Conservation (phyloP, 2,797 vertebrate species). For the Ceryle rudis region DNA sequence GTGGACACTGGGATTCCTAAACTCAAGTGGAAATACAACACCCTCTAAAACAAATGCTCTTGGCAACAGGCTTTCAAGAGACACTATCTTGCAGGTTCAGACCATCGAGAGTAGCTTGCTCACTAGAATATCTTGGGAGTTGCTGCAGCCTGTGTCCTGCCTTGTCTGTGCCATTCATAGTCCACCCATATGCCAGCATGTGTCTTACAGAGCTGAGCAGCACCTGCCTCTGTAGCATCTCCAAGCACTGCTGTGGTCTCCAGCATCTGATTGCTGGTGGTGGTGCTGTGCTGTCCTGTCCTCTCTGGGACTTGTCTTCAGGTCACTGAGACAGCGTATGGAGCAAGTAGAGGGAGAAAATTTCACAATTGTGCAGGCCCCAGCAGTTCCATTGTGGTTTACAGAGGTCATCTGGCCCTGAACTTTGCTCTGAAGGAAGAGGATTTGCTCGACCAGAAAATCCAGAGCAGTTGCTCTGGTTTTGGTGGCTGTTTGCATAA, state of each 20-base stretch:
- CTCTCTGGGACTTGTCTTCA: not conserved
- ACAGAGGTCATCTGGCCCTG: not conserved
- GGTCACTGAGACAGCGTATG: not conserved
- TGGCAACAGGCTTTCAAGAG: not conserved
- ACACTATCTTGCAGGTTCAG: not conserved
- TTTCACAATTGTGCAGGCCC: rapidly evolving
- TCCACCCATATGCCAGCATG: rapidly evolving
- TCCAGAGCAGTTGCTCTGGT: not conserved
- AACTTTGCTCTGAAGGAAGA: not conserved
- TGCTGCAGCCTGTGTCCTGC: not conserved
- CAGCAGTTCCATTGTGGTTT: not conserved
- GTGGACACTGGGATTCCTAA: not conserved
- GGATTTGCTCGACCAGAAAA: not conserved
- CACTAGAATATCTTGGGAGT: not conserved
- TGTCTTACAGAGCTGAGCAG: not conserved
- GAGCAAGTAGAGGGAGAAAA: not conserved
- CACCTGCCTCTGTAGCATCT: not conserved
- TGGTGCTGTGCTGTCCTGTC: not conserved
- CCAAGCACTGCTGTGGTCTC: not conserved
- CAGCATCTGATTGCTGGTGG: not conserved
- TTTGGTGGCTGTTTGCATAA: not conserved
- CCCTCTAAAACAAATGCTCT: not conserved
- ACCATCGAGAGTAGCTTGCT: not conserved
- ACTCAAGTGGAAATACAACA: not conserved
- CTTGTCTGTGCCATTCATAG: not conserved